Base-by-base conservation (phyloP, 2,113 vertebrate species). In the Merops nubicus region DNA sequence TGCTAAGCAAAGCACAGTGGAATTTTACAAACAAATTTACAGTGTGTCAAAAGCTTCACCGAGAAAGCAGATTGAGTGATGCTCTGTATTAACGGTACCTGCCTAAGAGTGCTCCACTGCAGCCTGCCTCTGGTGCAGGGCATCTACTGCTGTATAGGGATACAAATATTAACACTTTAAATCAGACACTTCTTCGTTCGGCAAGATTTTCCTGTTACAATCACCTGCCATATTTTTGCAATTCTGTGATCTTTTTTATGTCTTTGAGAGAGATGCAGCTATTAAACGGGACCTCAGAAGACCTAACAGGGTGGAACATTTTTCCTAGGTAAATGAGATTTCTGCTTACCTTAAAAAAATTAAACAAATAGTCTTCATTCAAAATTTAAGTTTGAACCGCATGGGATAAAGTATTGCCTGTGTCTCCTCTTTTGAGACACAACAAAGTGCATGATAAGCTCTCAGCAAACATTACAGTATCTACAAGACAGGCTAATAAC, bases 11-110 rank as follows among this genome's bases (percentile, higher is more conserved):
- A 95, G 85, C 92, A 96, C 38, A 47, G 70, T 92, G 76, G 92
- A 94, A 91, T 94, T 96, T 93, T 86, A 91, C 85, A 95, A 91
- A 95, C 88, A 97, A 94, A 96, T 95, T 89, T 95, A 91, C 65
- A 79, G 87, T 6, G 1, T 67, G 78, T 90, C 88, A 96, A 94
- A 96, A 95, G 95, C 94, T 91, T 94, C 84, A 64, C 50, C 14
- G 16, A 91, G 89, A 89, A 91, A 78, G 83, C 64, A 91, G 75
- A 92, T 13, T 89, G 91, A 95, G 60, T 43, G 8, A 89, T 70
- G 85, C 85, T 94, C 59, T 34, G 34, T 31, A 85, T 81, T 54
- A 88, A 91, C 19, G 70, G 76, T 79, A 83, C 47, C 53, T 57
- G 36, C 80, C 67, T 48, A 76, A 78, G 62, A 76, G 80, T 57